These are phyloP conservation scores for Sebastes flavidus DNA, from an alignment of 2,797 vertebrate genomes.

Conservation along the genomic window DNA sequence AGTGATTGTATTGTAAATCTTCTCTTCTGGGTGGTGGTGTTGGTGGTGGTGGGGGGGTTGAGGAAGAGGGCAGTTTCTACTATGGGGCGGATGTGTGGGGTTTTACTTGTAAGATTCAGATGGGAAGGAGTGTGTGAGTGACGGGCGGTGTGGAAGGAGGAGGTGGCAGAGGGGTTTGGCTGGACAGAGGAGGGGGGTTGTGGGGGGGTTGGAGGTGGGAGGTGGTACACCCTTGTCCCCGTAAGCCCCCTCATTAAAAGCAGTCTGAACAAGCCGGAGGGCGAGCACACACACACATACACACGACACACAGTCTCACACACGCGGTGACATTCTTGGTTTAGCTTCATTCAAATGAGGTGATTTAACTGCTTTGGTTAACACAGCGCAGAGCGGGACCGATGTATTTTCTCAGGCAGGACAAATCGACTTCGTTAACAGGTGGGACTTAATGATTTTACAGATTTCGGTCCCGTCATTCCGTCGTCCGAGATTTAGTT, in stretches of 20 bases:
- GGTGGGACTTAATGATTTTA: conserved; percentile 76
- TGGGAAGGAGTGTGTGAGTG: conserved; percentile 65
- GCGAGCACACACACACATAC: conserved; percentile 62
- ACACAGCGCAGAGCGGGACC: conserved; percentile 72
- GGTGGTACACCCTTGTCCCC: conserved; percentile 83
- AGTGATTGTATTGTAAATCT: conserved; percentile 99
- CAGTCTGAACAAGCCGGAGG: conserved; percentile 78
- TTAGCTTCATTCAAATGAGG: conserved; percentile 85
- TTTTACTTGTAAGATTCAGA: conserved; percentile 76
- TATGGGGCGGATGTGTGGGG: conserved; percentile 75
- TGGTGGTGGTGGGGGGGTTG: conserved; percentile 54
- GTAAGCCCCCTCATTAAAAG: conserved; percentile 87
- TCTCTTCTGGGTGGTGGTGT: conserved; percentile 78
- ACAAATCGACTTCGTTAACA: conserved; percentile 81
- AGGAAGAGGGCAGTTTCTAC: conserved; percentile 73
- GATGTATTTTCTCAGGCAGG: conserved; percentile 81
- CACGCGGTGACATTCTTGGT: conserved; percentile 69
- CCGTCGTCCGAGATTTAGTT: not conserved
- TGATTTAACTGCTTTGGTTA: conserved; percentile 82
- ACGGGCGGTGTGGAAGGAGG: conserved; percentile 53
- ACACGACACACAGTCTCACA: conserved; percentile 38
- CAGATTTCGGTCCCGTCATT: conserved; percentile 23
- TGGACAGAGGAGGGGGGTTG: conserved; percentile 55
- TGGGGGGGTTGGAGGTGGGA: conserved; percentile 65
- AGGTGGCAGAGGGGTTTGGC: conserved; percentile 67